A percentile compares a stretch with the other conserved stretches of the same genome.
Evolutionary conservation across 2,113 vertebrate genomes (phyloP).

Genomic region (Orycteropus afer): DNA sequence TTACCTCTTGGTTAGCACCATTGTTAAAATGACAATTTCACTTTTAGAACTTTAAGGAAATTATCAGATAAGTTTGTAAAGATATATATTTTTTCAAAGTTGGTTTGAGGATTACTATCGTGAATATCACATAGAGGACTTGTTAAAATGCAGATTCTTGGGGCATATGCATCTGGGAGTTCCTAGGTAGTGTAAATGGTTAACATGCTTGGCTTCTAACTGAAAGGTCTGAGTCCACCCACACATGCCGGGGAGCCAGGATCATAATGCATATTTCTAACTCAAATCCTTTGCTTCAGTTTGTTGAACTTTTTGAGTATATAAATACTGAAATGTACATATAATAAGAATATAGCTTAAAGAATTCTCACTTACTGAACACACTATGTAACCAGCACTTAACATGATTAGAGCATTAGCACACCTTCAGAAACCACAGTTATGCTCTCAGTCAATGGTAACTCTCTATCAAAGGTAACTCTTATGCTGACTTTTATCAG

Average conservation of each 20-base stretch:
- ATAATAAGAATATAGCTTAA: neutral
- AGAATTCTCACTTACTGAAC: neutral
- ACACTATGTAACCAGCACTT: neutral
- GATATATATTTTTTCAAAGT: neutral
- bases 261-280: neutral
- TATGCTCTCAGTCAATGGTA: neutral
- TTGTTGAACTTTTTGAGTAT: neutral
- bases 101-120: neutral
- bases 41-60: conserved; percentile 1
- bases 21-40: neutral
- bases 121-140: neutral
- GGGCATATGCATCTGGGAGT: neutral
- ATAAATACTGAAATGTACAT: neutral
- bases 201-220: too few relatives aligned
- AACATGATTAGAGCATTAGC: neutral
- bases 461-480: neutral
- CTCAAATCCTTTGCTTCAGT: neutral
- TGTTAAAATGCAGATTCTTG: neutral
- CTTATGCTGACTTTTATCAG: neutral
- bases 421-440: neutral
- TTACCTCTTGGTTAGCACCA: too few relatives aligned
- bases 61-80: neutral
- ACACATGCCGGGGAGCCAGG: neutral
- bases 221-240: too few relatives aligned
- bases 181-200: too few relatives aligned